Evolutionary conservation across 2,113 vertebrate species (phyloP), one percentile per base, ranked within the genome.

Genomic region (Arvicanthis niloticus): DNA sequence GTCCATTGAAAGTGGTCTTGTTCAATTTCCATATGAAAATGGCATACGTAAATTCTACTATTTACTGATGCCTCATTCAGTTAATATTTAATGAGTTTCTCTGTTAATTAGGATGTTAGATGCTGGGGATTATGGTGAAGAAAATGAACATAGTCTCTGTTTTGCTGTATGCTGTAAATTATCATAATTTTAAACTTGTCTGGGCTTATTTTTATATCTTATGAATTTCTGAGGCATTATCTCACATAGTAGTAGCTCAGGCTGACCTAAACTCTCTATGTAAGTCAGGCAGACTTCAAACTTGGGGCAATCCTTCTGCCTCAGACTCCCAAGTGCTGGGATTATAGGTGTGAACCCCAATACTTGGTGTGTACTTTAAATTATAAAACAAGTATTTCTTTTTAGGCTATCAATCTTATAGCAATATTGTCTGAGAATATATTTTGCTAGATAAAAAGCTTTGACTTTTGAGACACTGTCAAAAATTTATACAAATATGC

Each of bases 1-100:
- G 53, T 34, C 26, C 82, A 93, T n/a, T 89, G 90, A 92, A 96
- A 96, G 78, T 75, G 45, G 73, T 84, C 67, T 62, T 94, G 68
- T 62, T 93, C 31, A 94, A 77, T 17, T 73, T 78, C n/a, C 48
- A 91, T 31, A 73, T 76, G 34, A 91, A 96, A 94, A 93, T 65
- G 80, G 62, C 40, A 48, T 89, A 89, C 37, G 45, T 84, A 95
- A n/a, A 88, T 94, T 56, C 60, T 77, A 92, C 56, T 92, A 56
- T 45, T 89, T 42, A 94, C 58, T 94, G 7, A 70, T 80, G 77
- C 82, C 90, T 89, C 26, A 92, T 65, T 91, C 76, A 95, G 68
- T 68, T 93, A 94, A 22, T 72, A 93, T 93, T 92, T 91, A 80
- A 87, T 86, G 72, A 91, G 77, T 72, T 94, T 82, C 82, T 93